Conservation (phyloP, 1,140 invertebrate genomes). For the Ips typographus region DNA sequence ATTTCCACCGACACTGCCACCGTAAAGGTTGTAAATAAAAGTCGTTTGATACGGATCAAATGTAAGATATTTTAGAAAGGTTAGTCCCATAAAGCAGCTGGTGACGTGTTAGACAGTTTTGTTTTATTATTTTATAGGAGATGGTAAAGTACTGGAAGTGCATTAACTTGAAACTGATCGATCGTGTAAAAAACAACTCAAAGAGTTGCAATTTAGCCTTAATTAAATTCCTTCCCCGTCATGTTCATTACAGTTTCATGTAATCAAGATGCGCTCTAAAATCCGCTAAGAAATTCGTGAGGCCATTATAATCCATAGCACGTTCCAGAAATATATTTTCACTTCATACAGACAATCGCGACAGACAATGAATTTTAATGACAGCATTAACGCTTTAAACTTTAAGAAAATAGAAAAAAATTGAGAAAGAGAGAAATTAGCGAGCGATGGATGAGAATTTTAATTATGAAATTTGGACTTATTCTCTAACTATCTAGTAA, state of each 20-base stretch:
- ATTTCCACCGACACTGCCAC: constrained; percentile 12
- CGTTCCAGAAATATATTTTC: constrained; percentile 48
- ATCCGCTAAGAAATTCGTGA: constrained; percentile 12
- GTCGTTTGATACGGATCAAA: constrained; percentile 24
- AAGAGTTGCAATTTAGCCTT: background rate
- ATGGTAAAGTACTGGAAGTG: too few species aligned
- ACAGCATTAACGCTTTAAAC: constrained; percentile 39
- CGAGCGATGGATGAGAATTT: background rate
- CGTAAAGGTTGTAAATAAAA: constrained; percentile 26
- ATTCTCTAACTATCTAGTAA: too few species aligned
- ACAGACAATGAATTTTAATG: constrained; percentile 50
- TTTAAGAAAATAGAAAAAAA: constrained; percentile 24
- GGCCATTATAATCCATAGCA: constrained; percentile 42
- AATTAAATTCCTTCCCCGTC: constrained; percentile 17
- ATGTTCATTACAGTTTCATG: constrained; percentile 18
- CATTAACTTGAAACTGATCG: too few species aligned
- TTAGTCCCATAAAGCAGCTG: constrained; percentile 7
- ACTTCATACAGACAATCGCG: constrained; percentile 48
- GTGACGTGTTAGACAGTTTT: background rate
- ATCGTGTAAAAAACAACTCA: background rate
- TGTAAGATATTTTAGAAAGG: constrained; percentile 19
- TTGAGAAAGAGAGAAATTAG: background rate
- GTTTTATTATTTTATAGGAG: too few species aligned
- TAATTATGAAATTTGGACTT: background rate
- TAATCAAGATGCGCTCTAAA: constrained; percentile 26